phyloP scores from a whole-genome alignment of 2,113 vertebrate species.

The Spea multiplicata region DNA sequence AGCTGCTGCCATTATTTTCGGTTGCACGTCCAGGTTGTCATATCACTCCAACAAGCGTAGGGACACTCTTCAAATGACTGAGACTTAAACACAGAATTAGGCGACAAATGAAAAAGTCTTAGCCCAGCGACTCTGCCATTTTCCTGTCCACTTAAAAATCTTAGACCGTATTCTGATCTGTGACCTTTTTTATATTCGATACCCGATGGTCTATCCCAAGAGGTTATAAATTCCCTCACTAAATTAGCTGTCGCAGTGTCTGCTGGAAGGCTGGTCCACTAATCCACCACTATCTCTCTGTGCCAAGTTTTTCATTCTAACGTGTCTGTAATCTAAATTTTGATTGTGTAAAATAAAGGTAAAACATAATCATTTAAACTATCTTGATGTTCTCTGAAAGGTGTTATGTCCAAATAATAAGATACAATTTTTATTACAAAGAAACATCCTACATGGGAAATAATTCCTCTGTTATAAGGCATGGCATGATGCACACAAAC shows the following conservation, averaged over 20 bases:
- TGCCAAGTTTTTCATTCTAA: background rate
- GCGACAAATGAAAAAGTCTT: constrained; percentile 16
- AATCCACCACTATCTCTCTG: background rate
- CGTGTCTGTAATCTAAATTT: no score
- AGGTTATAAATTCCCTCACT: background rate
- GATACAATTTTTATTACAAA: no score
- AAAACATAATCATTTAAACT: no score
- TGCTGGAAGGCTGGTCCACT: background rate
- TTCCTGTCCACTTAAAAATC: background rate
- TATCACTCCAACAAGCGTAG: constrained; percentile 31
- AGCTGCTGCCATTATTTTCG: constrained; percentile 49
- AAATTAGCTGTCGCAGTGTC: background rate
- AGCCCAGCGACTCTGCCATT: constrained; percentile 15
- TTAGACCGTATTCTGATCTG: constrained; percentile 12
- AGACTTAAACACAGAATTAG: constrained; percentile 31
- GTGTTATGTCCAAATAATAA: no score
- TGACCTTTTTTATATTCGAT: constrained; percentile 25
- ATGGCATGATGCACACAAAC: no score
- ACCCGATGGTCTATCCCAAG: background rate
- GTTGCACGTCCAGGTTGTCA: constrained; percentile 40
- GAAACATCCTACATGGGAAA: no score
- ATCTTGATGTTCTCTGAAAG: no score
- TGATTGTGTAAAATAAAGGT: no score
- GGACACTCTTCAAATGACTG: constrained; percentile 10
- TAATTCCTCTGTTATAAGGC: no score